Percentiles rank a stretch among this genome's conserved stretches.
phyloP scores from a whole-genome alignment of 2,113 vertebrate genomes.

The Lynx canadensis region DNA sequence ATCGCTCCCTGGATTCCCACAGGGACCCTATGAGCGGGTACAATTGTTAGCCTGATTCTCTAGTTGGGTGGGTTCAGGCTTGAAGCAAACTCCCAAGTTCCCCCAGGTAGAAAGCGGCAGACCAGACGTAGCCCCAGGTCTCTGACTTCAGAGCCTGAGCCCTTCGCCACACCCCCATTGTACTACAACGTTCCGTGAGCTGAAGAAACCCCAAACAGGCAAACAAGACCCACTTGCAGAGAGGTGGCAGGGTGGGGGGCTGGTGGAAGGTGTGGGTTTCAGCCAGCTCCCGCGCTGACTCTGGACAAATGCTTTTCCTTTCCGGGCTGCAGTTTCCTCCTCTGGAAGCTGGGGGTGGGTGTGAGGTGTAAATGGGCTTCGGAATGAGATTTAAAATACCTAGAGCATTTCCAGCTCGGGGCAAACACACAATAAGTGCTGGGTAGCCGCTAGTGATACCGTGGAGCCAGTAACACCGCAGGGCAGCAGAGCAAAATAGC shows the following conservation, averaged over 20 bases:
- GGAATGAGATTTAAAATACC: neutral
- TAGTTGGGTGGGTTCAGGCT: neutral
- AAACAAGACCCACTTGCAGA: neutral
- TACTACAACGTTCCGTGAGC: neutral
- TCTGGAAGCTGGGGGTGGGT: neutral
- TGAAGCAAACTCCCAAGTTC: neutral
- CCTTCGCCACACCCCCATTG: rapidly evolving
- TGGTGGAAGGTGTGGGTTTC: too few species aligned
- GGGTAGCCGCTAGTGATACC: neutral
- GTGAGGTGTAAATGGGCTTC: neutral
- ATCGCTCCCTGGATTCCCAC: neutral
- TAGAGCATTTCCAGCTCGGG: neutral
- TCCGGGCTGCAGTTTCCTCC: neutral
- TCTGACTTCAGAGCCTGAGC: neutral
- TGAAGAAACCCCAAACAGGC: neutral
- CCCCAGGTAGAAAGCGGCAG: neutral
- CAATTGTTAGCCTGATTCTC: neutral
- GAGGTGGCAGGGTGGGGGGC: rapidly evolving
- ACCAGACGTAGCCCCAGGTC: neutral
- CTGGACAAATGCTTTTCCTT: too few species aligned
- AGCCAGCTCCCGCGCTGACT: neutral
- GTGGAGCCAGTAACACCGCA: rapidly evolving
- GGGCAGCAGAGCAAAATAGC: neutral
- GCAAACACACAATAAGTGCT: neutral
- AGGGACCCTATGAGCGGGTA: neutral